Conservation (phyloP, 2,888 invertebrate genomes). For the Pediacus dermestoides region DNA sequence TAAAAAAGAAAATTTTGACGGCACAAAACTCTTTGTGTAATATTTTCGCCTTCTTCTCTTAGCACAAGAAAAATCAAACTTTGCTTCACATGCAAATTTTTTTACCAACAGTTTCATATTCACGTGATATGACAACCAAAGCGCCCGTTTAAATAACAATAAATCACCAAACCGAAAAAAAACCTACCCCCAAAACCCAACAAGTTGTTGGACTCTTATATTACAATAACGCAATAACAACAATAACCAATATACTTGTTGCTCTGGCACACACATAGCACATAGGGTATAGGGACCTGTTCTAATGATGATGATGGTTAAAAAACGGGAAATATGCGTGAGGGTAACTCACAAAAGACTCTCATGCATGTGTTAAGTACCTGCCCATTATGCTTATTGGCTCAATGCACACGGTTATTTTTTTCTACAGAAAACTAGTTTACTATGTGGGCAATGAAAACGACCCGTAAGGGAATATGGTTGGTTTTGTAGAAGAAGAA, state of each 20-base stretch:
- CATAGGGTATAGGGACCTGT: conserved; percentile 35
- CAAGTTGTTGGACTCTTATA: conserved; percentile 4
- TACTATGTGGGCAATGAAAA: conserved; percentile 10
- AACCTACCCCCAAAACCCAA: conserved; percentile 9
- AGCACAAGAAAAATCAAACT: no score
- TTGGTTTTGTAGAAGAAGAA: no score
- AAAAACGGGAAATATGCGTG: conserved; percentile 34
- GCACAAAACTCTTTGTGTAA: no score
- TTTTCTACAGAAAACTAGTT: no score
- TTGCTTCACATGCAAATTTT: no score
- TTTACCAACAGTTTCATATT: no score
- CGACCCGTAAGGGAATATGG: conserved; percentile 9
- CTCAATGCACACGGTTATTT: conserved; percentile 21
- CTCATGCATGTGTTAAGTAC: conserved; percentile 38
- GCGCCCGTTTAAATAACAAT: conserved; percentile 32
- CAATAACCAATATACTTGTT: conserved; percentile 34
- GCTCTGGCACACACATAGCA: no score
- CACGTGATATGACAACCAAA: conserved; percentile 11
- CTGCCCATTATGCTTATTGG: conserved; percentile 35
- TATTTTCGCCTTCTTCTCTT: no score
- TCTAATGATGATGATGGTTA: conserved; percentile 23
- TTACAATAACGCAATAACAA: conserved; percentile 17
- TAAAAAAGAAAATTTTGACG: no score
- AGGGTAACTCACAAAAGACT: conserved; percentile 33
- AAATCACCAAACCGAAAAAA: conserved; percentile 24